phyloP scores from a whole-genome alignment of 1,140 invertebrate species.

The Cotesia vestalis region DNA sequence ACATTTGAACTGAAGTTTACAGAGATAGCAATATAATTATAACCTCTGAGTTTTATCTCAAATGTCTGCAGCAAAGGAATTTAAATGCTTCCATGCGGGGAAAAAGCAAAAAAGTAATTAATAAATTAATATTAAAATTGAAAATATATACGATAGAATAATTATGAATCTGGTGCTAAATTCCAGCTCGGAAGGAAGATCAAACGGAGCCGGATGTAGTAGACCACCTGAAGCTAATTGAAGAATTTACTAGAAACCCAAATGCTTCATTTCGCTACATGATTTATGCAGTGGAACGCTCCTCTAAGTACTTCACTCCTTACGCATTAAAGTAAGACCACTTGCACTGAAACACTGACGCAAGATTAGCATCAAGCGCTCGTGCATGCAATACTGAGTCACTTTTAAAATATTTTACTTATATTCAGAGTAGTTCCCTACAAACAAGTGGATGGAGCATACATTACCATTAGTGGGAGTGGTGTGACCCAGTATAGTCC shows the following conservation, averaged over 20 bases:
- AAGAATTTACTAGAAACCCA: constrained; percentile 61
- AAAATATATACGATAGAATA: background rate
- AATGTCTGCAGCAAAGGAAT: background rate
- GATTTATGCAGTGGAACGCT: constrained; percentile 73
- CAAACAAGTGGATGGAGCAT: constrained; percentile 70
- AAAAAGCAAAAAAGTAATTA: constrained; percentile 11
- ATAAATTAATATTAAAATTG: background rate
- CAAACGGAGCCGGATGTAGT: constrained; percentile 54
- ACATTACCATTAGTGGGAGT: constrained; percentile 74
- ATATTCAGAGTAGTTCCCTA: constrained; percentile 72
- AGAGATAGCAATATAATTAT: too few relatives aligned
- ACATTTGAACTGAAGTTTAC: too few relatives aligned
- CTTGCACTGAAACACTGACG: constrained; percentile 69
- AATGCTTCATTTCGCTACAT: constrained; percentile 73
- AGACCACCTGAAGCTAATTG: constrained; percentile 68
- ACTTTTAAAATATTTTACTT: constrained; percentile 9
- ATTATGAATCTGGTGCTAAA: too few relatives aligned
- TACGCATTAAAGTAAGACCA: constrained; percentile 73
- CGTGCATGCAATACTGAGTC: constrained; percentile 15
- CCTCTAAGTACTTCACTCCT: constrained; percentile 75
- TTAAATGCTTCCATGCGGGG: background rate
- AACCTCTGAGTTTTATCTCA: background rate
- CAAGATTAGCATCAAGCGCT: background rate
- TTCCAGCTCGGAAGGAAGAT: background rate
- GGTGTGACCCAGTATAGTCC: constrained; percentile 75